A percentile compares a stretch with the other conserved stretches of the same genome.
Evolutionary conservation across 2,797 vertebrate species (phyloP).

Genomic region (Apogon hyalosoma): DNA sequence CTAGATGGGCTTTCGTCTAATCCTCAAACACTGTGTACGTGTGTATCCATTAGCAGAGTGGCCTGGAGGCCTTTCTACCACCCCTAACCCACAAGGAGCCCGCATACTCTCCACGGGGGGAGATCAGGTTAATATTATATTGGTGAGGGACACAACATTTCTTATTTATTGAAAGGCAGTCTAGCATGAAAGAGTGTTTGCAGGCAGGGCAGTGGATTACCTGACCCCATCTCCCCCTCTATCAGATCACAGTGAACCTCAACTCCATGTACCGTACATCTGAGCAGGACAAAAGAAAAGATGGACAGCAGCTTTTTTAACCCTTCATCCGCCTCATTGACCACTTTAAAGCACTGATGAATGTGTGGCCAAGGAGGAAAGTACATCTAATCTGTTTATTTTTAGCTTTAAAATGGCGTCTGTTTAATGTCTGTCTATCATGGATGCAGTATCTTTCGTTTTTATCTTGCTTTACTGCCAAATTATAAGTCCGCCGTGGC

Average conservation of each 20-base stretch:
- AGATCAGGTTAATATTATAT: conserved; percentile 89
- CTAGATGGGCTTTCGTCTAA: conserved; percentile 75
- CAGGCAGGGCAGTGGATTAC: conserved; percentile 84
- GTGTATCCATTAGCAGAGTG: conserved; percentile 77
- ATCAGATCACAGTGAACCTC: conserved; percentile 72
- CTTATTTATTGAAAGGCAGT: conserved; percentile 89
- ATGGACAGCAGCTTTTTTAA: conserved; percentile 52
- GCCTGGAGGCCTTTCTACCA: conserved; percentile 64
- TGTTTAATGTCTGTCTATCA: too few relatives aligned
- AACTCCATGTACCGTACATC: conserved; percentile 39
- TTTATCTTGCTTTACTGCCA: too few relatives aligned
- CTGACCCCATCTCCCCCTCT: conserved; percentile 81
- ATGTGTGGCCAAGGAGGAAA: conserved; percentile 19
- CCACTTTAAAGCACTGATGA: conserved; percentile 29
- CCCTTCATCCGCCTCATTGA: conserved; percentile 54
- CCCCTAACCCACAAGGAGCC: conserved; percentile 46
- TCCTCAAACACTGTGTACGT: conserved; percentile 84
- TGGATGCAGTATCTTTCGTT: too few relatives aligned
- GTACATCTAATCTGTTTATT: conserved; percentile 1
- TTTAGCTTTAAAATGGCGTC: neutral
- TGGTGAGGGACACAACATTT: conserved; percentile 85
- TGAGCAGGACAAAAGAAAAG: conserved; percentile 55
- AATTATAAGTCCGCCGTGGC: too few relatives aligned
- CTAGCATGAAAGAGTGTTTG: conserved; percentile 84
- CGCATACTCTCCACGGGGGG: conserved; percentile 66